Conservation (phyloP, 2,888 invertebrate species). For the Rhimphoctona megacephalus region DNA sequence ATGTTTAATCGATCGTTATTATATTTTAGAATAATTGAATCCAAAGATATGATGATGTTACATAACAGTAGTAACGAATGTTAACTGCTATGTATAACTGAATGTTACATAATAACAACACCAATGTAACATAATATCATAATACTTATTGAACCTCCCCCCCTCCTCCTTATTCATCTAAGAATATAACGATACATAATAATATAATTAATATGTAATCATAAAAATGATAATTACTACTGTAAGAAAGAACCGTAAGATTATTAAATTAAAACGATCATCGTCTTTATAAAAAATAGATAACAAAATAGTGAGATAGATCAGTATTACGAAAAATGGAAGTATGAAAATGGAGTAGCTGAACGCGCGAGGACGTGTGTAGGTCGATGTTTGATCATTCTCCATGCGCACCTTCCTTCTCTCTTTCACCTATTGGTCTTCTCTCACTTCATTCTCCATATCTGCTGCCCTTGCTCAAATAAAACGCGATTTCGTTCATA, state of each 20-base stretch:
- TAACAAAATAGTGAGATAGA: constrained; percentile 5
- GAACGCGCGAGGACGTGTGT: constrained; percentile 13
- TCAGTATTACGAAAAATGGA: not conserved
- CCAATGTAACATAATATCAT: not conserved
- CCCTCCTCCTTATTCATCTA: not conserved
- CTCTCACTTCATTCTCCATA: constrained; percentile 76
- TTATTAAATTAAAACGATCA: not conserved
- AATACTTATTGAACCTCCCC: not conserved
- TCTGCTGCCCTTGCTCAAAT: constrained; percentile 45
- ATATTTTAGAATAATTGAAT: not conserved
- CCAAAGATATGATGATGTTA: not conserved
- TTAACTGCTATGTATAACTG: too few relatives aligned
- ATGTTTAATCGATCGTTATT: not conserved
- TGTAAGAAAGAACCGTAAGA: not conserved
- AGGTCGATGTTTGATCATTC: constrained; percentile 63
- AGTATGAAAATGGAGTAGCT: constrained; percentile 58
- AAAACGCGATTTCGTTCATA: constrained; percentile 77
- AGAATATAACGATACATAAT: not conserved
- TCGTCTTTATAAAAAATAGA: not conserved
- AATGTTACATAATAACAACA: too few relatives aligned
- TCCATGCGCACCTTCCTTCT: constrained; percentile 36
- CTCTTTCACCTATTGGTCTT: constrained; percentile 23
- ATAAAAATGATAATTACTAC: not conserved
- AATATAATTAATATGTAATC: not conserved
- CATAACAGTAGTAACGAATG: not conserved